These are phyloP conservation scores for Hermetia illucens DNA, from an alignment of 1,140 invertebrate genomes.

Conservation along the genomic window DNA sequence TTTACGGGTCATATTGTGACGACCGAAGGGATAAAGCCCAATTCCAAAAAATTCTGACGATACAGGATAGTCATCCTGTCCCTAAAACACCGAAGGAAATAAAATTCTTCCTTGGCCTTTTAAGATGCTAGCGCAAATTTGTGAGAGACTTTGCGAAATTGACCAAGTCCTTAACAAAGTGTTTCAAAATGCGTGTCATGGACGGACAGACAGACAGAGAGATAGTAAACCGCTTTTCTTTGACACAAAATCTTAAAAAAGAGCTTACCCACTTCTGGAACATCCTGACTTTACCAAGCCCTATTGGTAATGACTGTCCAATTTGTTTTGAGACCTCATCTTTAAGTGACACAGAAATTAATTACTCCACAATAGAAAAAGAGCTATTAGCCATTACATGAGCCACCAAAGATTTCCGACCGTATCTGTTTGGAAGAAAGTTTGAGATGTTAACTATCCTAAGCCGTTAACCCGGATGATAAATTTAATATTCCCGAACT, in stretches of 20 bases:
- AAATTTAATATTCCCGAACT: slow-evolving; percentile 20
- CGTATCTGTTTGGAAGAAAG: slow-evolving; percentile 21
- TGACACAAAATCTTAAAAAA: slow-evolving; percentile 16
- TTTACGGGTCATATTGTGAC: no score
- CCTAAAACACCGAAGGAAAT: slow-evolving; percentile 26
- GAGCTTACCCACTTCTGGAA: slow-evolving; percentile 14
- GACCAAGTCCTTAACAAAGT: slow-evolving; percentile 14
- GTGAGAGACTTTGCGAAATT: slow-evolving; percentile 16
- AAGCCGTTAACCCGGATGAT: slow-evolving; percentile 21
- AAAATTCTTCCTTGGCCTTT: slow-evolving; percentile 31
- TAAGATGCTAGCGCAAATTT: slow-evolving; percentile 9
- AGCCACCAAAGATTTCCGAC: slow-evolving; percentile 29
- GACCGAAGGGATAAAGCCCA: no score
- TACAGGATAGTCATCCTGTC: no score
- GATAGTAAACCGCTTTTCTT: slow-evolving; percentile 12
- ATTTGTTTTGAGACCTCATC: slow-evolving; percentile 14
- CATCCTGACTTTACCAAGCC: slow-evolving; percentile 20
- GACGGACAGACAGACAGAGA: slow-evolving; percentile 10
- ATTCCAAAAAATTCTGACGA: no score
- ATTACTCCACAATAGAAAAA: slow-evolving; percentile 18
- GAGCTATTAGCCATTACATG: slow-evolving; percentile 24
- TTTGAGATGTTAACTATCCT: slow-evolving; percentile 12
- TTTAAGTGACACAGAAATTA: slow-evolving; percentile 11
- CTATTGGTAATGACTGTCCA: slow-evolving; percentile 14
- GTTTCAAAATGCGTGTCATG: slow-evolving; percentile 10